A percentile compares a stretch with the other conserved stretches of the same genome.
phyloP scores from a whole-genome alignment of 2,113 vertebrate genomes.

The Gambusia holbrooki region DNA sequence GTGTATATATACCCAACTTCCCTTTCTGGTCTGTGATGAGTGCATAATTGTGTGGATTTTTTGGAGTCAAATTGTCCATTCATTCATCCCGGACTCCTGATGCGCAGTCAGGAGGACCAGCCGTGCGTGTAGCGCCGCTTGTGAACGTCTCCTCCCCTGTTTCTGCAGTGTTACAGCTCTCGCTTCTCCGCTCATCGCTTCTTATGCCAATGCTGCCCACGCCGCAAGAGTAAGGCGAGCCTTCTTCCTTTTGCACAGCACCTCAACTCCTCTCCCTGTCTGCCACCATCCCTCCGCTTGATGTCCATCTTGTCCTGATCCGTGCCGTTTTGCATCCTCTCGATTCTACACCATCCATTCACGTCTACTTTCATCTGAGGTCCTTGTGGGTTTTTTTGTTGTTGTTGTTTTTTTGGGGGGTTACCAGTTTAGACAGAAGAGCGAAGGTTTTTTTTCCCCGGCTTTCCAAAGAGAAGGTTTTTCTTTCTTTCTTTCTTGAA shows the following conservation, averaged over 20 bases:
- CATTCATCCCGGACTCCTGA: constrained; percentile 63
- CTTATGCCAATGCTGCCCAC: constrained; percentile 68
- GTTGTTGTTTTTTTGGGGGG: constrained; percentile 22
- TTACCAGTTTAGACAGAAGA: constrained; percentile 47
- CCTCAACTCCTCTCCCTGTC: constrained; percentile 42
- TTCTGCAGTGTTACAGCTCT: constrained; percentile 74
- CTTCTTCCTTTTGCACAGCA: constrained; percentile 59
- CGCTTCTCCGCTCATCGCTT: constrained; percentile 57
- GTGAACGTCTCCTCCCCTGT: constrained; percentile 75
- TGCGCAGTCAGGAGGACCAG: constrained; percentile 72
- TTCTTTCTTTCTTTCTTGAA: background rate
- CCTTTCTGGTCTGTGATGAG: constrained; percentile 19
- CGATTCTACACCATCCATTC: constrained; percentile 63
- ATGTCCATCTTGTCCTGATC: constrained; percentile 67
- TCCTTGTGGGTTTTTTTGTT: constrained; percentile 41
- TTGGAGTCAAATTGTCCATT: constrained; percentile 44
- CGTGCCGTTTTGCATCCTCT: constrained; percentile 57
- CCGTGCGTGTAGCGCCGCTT: constrained; percentile 63
- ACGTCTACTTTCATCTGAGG: constrained; percentile 71
- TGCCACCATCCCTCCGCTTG: constrained; percentile 53
- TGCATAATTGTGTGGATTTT: constrained; percentile 10
- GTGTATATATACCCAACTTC: background rate
- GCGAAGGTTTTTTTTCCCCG: background rate
- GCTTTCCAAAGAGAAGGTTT: constrained; percentile 5
- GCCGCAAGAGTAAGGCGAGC: constrained; percentile 68